Evolutionary conservation across 2,113 vertebrate species (phyloP).

Genomic region (Alaudala cheleensis): DNA sequence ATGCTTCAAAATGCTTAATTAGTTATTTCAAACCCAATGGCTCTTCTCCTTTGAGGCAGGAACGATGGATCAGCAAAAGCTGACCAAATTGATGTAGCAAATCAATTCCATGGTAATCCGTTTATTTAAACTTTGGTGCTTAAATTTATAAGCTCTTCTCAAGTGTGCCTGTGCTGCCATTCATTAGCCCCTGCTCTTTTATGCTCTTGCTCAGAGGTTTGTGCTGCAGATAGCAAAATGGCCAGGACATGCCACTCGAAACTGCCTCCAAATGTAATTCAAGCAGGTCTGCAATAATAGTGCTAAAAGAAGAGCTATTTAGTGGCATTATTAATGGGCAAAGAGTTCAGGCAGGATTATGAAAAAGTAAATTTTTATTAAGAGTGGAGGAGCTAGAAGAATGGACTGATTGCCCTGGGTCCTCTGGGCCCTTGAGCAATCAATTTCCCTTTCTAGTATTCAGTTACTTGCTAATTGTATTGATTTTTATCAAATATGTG

Average conservation of each 20-base stretch:
- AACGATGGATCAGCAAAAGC: slow-evolving; percentile 64
- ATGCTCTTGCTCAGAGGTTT: slow-evolving; percentile 15
- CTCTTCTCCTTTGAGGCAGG: slow-evolving; percentile 19
- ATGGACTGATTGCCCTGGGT: slow-evolving; percentile 67
- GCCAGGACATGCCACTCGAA: slow-evolving; percentile 41
- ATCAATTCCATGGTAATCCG: slow-evolving; percentile 65
- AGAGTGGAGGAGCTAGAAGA: slow-evolving; percentile 65
- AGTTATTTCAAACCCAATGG: slow-evolving; percentile 19
- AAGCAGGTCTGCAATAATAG: slow-evolving; percentile 61
- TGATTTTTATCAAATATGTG: slow-evolving; percentile 69
- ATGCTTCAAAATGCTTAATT: slow-evolving; percentile 47
- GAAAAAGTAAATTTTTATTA: slow-evolving; percentile 75
- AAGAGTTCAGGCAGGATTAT: slow-evolving; percentile 71
- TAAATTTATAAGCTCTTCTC: slow-evolving; percentile 70
- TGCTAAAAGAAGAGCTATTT: slow-evolving; percentile 69
- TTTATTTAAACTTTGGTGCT: slow-evolving; percentile 72
- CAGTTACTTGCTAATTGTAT: slow-evolving; percentile 68
- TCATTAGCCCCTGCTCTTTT: slow-evolving; percentile 52
- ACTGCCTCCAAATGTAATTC: slow-evolving; percentile 57
- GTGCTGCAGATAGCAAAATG: slow-evolving; percentile 46
- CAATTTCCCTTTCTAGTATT: slow-evolving; percentile 60
- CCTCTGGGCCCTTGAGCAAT: slow-evolving; percentile 43
- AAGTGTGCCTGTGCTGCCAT: slow-evolving; percentile 5
- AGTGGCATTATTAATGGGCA: slow-evolving; percentile 59
- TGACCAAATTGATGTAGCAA: slow-evolving; percentile 60